phyloP scores from a whole-genome alignment of 2,113 vertebrate species.

The Hyaena hyaena region DNA sequence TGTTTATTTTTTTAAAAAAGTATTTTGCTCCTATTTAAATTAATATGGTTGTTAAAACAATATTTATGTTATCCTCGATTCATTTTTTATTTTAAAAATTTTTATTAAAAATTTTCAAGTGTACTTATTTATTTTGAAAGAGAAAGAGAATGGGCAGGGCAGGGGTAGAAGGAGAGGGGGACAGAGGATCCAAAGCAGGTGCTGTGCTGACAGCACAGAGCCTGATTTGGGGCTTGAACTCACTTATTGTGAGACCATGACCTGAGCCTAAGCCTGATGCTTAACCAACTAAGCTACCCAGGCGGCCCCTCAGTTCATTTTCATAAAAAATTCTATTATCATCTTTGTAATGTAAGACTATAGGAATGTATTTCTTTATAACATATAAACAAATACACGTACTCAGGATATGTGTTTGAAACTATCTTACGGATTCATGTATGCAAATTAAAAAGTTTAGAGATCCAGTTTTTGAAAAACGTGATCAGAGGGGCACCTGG shows the following conservation, averaged over 20 bases:
- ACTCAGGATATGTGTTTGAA: neutral
- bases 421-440: neutral
- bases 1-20: neutral
- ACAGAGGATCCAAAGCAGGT: neutral
- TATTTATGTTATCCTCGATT: neutral
- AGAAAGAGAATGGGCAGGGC: neutral
- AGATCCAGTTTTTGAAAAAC: neutral
- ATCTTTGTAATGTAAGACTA: constrained; percentile 1
- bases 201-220: neutral
- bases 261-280: neutral
- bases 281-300: neutral
- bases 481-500: neutral
- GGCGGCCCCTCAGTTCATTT: too few relatives aligned
- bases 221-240: neutral
- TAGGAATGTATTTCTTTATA: neutral
- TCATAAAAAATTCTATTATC: neutral
- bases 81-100: neutral
- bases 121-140: neutral
- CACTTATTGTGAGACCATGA: neutral
- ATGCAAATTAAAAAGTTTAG: neutral
- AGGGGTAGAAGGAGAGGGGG: neutral
- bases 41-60: constrained; percentile 16
- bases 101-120: too few relatives aligned
- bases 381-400: neutral
- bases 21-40: neutral